These are phyloP conservation scores for Hipparchia sbordonii DNA, from an alignment of 2,888 invertebrate species.

Conservation along the genomic window DNA sequence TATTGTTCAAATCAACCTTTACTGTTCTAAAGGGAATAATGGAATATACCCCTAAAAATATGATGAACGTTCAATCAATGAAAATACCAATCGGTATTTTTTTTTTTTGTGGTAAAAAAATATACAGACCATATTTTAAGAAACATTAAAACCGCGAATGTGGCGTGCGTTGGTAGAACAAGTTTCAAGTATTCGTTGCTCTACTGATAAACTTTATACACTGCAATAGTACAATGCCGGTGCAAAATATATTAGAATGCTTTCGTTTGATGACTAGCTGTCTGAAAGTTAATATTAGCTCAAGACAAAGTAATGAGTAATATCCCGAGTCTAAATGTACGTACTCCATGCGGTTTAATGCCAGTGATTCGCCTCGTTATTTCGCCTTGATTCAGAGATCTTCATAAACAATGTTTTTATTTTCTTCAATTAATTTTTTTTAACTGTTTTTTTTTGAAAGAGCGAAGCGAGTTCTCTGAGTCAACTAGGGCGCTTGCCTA, in stretches of 20 bases:
- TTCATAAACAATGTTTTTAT: not conserved
- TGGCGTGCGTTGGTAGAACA: not conserved
- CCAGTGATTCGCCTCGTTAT: conserved; percentile 5
- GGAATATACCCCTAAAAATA: too few species aligned
- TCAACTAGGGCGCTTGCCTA: too few species aligned
- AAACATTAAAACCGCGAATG: not conserved
- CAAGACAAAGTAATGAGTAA: conserved; percentile 52
- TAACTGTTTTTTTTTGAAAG: too few species aligned
- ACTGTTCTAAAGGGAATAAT: too few species aligned
- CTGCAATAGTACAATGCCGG: conserved; percentile 5
- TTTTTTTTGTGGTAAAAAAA: too few species aligned
- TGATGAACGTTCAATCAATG: too few species aligned
- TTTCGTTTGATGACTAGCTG: conserved; percentile 31
- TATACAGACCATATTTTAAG: not conserved
- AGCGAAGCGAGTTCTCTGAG: too few species aligned
- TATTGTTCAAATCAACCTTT: too few species aligned
- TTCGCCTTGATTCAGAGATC: not conserved
- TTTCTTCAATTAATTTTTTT: not conserved
- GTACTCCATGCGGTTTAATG: conserved; percentile 38
- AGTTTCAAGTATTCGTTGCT: not conserved
- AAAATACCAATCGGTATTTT: too few species aligned
- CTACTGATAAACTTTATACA: not conserved
- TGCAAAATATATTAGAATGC: conserved; percentile 4
- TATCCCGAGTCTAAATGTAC: conserved; percentile 54
- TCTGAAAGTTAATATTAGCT: conserved; percentile 38